Evolutionary conservation across 2,888 invertebrate species (phyloP).

Genomic region (Clusia tigrina): DNA sequence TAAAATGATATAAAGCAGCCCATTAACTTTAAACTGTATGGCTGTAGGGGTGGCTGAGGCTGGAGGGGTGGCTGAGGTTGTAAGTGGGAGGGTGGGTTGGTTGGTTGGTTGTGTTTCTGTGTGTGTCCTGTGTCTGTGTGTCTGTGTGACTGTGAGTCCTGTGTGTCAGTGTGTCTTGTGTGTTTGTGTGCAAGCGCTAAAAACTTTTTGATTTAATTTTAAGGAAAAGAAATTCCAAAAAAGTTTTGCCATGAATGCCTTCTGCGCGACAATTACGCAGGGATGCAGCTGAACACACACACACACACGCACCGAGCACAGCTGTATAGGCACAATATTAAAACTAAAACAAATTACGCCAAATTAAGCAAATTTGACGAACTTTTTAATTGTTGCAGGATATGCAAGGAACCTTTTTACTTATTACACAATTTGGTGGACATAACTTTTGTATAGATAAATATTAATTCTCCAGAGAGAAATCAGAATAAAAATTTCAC

Average conservation of each 20-base stretch:
- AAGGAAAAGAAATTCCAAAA: neutral
- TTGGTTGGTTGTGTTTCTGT: too few relatives aligned
- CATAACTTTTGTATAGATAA: neutral
- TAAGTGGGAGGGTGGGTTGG: too few relatives aligned
- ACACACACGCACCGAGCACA: neutral
- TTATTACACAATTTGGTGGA: neutral
- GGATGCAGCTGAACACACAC: neutral
- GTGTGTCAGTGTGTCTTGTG: neutral
- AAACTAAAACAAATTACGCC: neutral
- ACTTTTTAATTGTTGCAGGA: neutral
- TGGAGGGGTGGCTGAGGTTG: too few relatives aligned
- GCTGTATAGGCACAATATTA: too few relatives aligned
- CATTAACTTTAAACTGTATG: too few relatives aligned
- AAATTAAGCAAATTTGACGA: neutral
- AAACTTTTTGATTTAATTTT: slow-evolving; percentile 9
- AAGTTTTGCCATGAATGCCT: neutral
- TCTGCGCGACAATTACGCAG: slow-evolving; percentile 1
- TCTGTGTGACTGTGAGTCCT: too few relatives aligned
- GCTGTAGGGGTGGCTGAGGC: too few relatives aligned
- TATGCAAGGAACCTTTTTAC: neutral
- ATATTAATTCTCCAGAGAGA: neutral
- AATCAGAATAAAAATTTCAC: neutral
- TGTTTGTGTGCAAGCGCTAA: neutral
- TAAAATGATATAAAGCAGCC: too few relatives aligned
- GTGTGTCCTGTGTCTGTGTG: slow-evolving; percentile 1